phyloP scores from a whole-genome alignment of 2,888 invertebrate species.

The Cerceris ruficornis region DNA sequence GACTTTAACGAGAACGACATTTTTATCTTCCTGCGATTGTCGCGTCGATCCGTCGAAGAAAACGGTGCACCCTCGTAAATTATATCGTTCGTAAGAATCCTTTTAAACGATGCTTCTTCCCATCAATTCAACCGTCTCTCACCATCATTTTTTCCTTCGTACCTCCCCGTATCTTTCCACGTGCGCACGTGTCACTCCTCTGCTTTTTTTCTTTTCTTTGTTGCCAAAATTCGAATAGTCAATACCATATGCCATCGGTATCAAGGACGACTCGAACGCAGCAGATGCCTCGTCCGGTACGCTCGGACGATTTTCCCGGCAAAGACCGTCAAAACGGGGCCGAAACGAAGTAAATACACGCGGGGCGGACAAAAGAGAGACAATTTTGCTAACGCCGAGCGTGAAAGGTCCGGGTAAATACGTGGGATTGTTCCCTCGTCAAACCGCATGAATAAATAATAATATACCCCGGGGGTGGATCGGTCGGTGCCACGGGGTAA shows the following conservation, averaged over 20 bases:
- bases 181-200: neutral
- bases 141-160: neutral
- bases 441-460: conserved; percentile 79
- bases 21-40: conserved; percentile 30
- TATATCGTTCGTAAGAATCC: neutral
- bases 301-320: conserved; percentile 65
- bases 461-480: conserved; percentile 60
- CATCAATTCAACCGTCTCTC: too few species aligned
- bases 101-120: neutral
- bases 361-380: conserved; percentile 64
- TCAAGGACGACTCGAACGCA: conserved; percentile 13
- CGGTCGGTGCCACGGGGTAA: conserved; percentile 22
- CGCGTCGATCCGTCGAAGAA: neutral
- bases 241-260: conserved; percentile 9
- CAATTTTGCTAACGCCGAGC: conserved; percentile 68
- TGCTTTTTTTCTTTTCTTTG: neutral
- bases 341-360: conserved; percentile 67
- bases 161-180: neutral
- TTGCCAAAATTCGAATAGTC: conserved; percentile 25
- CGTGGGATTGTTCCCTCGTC: conserved; percentile 78
- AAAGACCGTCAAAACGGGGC: conserved; percentile 58
- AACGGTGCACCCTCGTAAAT: neutral
- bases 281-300: conserved; percentile 70
- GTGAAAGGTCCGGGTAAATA: conserved; percentile 69
- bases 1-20: conserved; percentile 51